A percentile compares a stretch with the other conserved stretches of the same genome.
Evolutionary conservation across 2,797 vertebrate genomes (phyloP).

Genomic region (Scarus forsteni): DNA sequence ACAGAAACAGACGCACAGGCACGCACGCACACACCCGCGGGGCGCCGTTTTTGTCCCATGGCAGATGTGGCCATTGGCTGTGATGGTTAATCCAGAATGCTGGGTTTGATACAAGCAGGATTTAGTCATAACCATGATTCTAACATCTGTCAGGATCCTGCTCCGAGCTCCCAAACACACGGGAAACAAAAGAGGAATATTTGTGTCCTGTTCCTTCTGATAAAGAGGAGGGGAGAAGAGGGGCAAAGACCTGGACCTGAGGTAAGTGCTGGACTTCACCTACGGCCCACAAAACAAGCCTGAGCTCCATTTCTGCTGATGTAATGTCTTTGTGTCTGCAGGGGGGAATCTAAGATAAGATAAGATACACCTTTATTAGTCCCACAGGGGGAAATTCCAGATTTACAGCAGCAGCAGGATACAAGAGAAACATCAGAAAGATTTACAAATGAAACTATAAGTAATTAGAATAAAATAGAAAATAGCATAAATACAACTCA

Average conservation of each 20-base stretch:
- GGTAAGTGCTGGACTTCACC: conserved; percentile 72
- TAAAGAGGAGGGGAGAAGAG: conserved; percentile 25
- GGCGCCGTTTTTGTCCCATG: conserved; percentile 69
- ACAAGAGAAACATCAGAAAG: no score
- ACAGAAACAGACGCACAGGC: neutral
- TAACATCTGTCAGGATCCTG: conserved; percentile 81
- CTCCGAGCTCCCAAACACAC: conserved; percentile 54
- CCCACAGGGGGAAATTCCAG: no score
- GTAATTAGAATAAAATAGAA: no score
- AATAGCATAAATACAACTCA: no score
- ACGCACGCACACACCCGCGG: conserved; percentile 41
- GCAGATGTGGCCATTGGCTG: conserved; percentile 84
- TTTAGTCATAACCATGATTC: conserved; percentile 81
- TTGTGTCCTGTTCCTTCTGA: conserved; percentile 15
- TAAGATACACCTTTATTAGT: no score
- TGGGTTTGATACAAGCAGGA: conserved; percentile 81
- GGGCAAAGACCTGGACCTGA: conserved; percentile 30
- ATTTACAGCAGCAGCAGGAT: no score
- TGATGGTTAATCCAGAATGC: conserved; percentile 83
- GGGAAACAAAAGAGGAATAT: conserved; percentile 51
- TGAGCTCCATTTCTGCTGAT: conserved; percentile 50
- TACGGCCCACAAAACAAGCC: conserved; percentile 42
- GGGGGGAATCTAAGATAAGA: no score
- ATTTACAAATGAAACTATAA: no score
- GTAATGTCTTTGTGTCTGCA: conserved; percentile 58